Conservation (phyloP, 2,797 vertebrate genomes). For the Rhincodon typus region DNA sequence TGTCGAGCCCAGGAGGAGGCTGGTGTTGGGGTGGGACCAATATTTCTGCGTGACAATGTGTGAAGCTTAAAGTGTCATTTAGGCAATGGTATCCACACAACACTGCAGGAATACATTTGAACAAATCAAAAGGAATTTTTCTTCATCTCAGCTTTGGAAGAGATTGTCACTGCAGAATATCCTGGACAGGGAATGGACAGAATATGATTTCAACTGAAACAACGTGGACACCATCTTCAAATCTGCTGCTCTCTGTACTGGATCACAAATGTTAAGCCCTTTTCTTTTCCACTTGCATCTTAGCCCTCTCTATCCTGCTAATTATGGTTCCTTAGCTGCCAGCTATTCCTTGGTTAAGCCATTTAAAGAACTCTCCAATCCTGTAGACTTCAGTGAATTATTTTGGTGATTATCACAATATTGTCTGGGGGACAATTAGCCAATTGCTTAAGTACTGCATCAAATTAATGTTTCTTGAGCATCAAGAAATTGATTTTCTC, state of each 20-base stretch:
- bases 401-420: neutral
- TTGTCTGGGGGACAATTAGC: neutral
- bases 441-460: neutral
- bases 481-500: neutral
- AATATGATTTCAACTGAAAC: neutral
- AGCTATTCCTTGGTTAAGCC: neutral
- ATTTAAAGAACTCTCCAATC: neutral
- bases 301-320: neutral
- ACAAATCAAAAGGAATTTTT: neutral
- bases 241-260: neutral
- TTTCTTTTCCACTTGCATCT: neutral
- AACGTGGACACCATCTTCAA: neutral
- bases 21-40: neutral
- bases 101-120: neutral
- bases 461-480: neutral
- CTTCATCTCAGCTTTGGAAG: neutral
- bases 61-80: neutral
- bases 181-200: neutral
- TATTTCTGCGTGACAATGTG: neutral
- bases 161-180: neutral
- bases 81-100: neutral
- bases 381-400: neutral
- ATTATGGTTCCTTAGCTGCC: neutral
- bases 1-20: too few relatives aligned
- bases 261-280: neutral